Conservation (phyloP, 35 echinoderm and acorn worm genomes). For the Ophiothrix spiculata region DNA sequence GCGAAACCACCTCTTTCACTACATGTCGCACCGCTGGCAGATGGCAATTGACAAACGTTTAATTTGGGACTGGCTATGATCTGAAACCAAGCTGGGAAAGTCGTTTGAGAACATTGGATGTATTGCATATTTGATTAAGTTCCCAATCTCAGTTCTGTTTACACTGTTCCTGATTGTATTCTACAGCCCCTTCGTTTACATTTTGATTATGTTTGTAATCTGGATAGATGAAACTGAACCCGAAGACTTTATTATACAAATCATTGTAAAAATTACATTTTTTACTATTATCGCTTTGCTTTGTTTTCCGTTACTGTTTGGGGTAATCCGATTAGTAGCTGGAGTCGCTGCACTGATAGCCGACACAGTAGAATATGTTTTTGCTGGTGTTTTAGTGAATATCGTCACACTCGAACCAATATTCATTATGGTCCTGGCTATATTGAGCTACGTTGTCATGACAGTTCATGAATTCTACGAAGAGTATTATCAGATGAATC, state of each 20-base stretch:
- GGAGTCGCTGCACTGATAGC: background rate
- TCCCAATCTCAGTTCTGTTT: background rate
- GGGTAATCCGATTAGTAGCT: background rate
- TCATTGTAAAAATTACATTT: no score
- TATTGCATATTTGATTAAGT: background rate
- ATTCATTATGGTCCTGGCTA: background rate
- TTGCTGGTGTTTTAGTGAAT: background rate
- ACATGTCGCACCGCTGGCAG: background rate
- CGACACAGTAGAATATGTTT: background rate
- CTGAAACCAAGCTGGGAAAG: background rate
- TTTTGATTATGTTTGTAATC: background rate
- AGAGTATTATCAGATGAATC: background rate
- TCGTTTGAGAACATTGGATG: background rate
- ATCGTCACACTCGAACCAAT: background rate
- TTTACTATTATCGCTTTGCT: background rate
- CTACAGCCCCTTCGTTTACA: background rate
- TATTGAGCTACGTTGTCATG: background rate
- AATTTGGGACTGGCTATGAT: background rate
- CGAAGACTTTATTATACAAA: background rate
- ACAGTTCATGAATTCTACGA: background rate
- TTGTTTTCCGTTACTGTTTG: background rate
- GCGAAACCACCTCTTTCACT: background rate
- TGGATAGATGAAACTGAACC: background rate
- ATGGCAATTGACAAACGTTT: background rate
- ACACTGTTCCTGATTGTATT: background rate